Evolutionary conservation across 2,113 vertebrate genomes (phyloP), one percentile per base, ranked within the genome.

Genomic region (Oncorhynchus tshawytscha): DNA sequence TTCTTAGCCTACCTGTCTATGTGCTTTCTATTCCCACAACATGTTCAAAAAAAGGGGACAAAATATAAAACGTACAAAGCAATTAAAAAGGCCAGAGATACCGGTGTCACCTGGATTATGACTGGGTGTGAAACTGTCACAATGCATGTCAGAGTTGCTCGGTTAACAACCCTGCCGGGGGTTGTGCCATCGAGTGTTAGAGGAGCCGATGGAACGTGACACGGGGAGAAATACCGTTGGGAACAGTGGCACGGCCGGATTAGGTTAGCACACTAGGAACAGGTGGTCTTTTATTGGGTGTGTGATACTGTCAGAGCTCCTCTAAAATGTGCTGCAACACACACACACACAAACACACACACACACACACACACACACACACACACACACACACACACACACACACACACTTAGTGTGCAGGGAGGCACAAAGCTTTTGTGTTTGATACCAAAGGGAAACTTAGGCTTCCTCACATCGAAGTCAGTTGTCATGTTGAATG

Each of bases 281-380:
- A 92, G 91, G 92, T 93, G 93, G 90, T 81, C 86, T 89, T 93
- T 92, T 92, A 93, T 90, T 91, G 90, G 83, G 79, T 85, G 85
- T 79, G 74, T 88, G 89, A 91, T 89, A 90, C 88, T 90, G 91
- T 92, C 88, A 88, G 84, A 81, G 78, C 84, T 80, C 73, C 83
- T 82, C 81, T 85, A 84, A 89, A 90, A 88, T 82, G 73, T 85
- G 80, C 85, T 83, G 82, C 78, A 82, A 24, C 20, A 51, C 45
- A 60, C 25, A 72, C 71, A 72, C 51, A 60, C 54, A 60, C 27
- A 62, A 27, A 72, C 51, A 60, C 70, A 57, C 75, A 18, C 54
- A 60, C 39, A n/a, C 71, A 72, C 51, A 60, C 54, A 60, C 27
- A 62, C 54, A 72, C 51, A 60, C 70, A 57, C 75, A 18, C 54